Conservation (phyloP, 2,797 vertebrate species). For the Gallinago nigripennis region DNA sequence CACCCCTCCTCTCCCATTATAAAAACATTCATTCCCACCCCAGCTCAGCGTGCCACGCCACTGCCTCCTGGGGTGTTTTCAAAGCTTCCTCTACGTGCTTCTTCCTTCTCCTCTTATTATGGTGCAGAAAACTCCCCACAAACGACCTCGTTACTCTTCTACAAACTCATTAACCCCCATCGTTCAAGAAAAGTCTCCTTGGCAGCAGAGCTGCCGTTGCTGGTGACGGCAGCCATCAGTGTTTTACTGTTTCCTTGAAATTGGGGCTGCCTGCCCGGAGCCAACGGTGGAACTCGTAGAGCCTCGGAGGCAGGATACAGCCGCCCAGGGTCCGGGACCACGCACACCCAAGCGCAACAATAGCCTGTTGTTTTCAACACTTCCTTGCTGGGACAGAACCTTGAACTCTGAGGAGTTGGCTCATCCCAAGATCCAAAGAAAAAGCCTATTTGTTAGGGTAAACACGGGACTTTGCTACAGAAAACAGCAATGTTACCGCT, state of each 20-base stretch:
- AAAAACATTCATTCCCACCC: not conserved
- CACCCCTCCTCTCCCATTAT: not conserved
- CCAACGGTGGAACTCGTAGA: fast-evolving
- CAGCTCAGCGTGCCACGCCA: not conserved
- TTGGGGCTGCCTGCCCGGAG: not conserved
- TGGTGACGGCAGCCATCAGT: not conserved
- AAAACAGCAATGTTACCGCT: not conserved
- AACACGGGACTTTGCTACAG: not conserved
- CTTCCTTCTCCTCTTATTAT: not conserved
- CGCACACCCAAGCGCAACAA: not conserved
- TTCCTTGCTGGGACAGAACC: slow-evolving; percentile 13
- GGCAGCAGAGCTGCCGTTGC: not conserved
- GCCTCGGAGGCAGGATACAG: not conserved
- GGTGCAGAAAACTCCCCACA: fast-evolving
- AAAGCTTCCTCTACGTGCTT: not conserved
- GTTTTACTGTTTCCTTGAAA: not conserved
- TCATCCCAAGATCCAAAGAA: not conserved
- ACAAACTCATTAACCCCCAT: not conserved
- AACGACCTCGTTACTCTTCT: not conserved
- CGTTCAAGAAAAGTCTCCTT: not conserved
- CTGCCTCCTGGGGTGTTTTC: not conserved
- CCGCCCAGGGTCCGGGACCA: not conserved
- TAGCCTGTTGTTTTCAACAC: slow-evolving; percentile 16
- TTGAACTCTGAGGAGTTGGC: not conserved
- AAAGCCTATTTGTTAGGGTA: not conserved